These are phyloP conservation scores for Cottoperca gobio DNA, from an alignment of 2,797 vertebrate species.

Conservation along the genomic window DNA sequence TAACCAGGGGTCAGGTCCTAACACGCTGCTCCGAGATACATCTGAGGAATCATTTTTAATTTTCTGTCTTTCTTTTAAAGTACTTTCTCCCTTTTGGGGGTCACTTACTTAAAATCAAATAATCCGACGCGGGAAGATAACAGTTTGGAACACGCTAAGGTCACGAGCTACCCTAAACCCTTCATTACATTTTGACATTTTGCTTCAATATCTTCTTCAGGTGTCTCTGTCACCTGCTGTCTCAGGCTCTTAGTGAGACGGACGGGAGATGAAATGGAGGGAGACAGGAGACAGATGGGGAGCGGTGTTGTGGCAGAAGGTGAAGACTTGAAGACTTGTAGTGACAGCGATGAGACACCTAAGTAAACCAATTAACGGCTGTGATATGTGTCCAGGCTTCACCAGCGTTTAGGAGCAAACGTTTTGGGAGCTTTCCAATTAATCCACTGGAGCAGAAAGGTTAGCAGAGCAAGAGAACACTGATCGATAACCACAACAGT, in stretches of 20 bases:
- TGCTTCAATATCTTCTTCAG: too few species aligned
- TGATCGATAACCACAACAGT: background rate
- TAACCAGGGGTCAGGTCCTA: background rate
- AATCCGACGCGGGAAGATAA: too few species aligned
- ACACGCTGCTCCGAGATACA: background rate
- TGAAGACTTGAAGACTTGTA: constrained; percentile 16
- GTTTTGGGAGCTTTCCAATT: background rate
- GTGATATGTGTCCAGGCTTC: background rate
- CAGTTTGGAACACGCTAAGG: too few species aligned
- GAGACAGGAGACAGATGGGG: constrained; percentile 70
- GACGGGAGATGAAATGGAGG: constrained; percentile 23
- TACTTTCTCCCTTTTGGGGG: background rate
- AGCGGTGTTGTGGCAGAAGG: background rate
- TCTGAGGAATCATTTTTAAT: too few species aligned
- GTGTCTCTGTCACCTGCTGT: background rate
- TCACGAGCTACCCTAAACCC: too few species aligned
- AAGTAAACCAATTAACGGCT: constrained; percentile 63
- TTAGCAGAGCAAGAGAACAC: background rate
- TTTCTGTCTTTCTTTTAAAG: background rate
- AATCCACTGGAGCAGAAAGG: background rate
- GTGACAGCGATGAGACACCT: constrained; percentile 26
- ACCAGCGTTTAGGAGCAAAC: too few species aligned
- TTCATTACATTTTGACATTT: too few species aligned
- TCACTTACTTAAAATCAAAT: too few species aligned
- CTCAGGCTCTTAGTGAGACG: constrained; percentile 10